A percentile compares a stretch with the other conserved stretches of the same genome.
phyloP scores from a whole-genome alignment of 2,888 invertebrate species.

The Diplazon laetatorius region DNA sequence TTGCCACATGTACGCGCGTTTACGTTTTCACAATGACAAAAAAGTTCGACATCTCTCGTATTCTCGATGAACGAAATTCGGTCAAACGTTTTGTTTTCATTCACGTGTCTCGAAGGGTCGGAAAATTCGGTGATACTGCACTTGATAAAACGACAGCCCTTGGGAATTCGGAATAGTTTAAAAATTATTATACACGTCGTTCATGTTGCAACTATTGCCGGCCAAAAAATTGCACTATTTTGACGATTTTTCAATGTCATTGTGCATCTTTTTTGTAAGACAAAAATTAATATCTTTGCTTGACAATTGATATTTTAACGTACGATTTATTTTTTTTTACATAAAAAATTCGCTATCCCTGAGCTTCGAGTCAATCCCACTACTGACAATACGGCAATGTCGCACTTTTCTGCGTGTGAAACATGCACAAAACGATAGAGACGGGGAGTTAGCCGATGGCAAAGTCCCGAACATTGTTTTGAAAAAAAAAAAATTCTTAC shows the following conservation, averaged over 20 bases:
- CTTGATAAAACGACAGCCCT: no score
- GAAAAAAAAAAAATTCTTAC: no score
- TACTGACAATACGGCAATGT: conserved; percentile 37
- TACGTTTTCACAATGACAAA: conserved; percentile 1
- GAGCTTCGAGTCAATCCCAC: conserved; percentile 13
- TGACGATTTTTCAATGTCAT: no score
- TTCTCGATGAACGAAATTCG: not conserved
- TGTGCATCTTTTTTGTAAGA: not conserved
- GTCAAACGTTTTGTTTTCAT: not conserved
- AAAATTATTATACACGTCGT: not conserved
- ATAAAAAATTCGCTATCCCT: no score
- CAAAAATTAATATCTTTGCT: not conserved
- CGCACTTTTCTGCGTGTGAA: conserved; percentile 13
- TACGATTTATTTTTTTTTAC: no score
- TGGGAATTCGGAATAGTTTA: not conserved
- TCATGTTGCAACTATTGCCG: not conserved
- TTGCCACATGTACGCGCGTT: not conserved
- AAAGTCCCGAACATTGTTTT: not conserved
- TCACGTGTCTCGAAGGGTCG: no score
- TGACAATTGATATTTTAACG: not conserved
- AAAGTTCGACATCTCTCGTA: conserved; percentile 8
- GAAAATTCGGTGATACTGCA: no score
- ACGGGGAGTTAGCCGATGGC: conserved; percentile 22
- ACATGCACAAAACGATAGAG: conserved; percentile 8
- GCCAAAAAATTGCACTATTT: no score